These are phyloP conservation scores for Cydia fagiglandana DNA, from an alignment of 1,140 invertebrate species.

Conservation along the genomic window DNA sequence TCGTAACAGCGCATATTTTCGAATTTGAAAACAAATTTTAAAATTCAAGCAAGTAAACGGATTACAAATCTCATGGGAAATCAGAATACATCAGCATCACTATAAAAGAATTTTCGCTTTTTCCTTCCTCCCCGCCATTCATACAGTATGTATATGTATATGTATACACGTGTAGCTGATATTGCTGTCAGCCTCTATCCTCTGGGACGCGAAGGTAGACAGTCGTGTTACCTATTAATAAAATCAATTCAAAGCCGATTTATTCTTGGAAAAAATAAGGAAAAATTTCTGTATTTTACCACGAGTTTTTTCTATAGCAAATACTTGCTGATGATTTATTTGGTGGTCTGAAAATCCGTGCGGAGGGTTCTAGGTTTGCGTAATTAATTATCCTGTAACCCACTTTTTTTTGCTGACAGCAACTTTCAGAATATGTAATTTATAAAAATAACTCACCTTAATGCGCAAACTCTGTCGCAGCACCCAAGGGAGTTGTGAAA, in stretches of 20 bases:
- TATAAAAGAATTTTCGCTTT: slow-evolving; percentile 29
- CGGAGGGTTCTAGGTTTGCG: not conserved
- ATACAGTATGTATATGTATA: not conserved
- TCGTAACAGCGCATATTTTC: not conserved
- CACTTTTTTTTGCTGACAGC: slow-evolving; percentile 10
- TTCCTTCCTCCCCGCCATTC: slow-evolving; percentile 11
- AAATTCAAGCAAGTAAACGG: slow-evolving; percentile 46
- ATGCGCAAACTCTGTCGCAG: not conserved
- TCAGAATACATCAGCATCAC: slow-evolving; percentile 38
- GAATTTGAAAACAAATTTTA: slow-evolving; percentile 45
- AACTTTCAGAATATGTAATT: slow-evolving; percentile 12
- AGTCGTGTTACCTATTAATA: slow-evolving; percentile 18
- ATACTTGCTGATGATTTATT: slow-evolving; percentile 8
- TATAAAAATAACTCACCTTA: not conserved
- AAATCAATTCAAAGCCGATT: slow-evolving; percentile 20
- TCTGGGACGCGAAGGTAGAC: not conserved
- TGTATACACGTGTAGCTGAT: slow-evolving; percentile 12
- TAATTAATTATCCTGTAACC: slow-evolving; percentile 16
- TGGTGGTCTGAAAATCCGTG: not conserved
- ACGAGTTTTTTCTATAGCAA: not conserved
- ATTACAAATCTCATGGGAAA: slow-evolving; percentile 48
- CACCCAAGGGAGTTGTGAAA: not conserved
- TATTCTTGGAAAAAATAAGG: slow-evolving; percentile 3
- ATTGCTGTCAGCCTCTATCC: slow-evolving; percentile 14
- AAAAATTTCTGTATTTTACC: not conserved